Conservation (phyloP, 2,888 invertebrate species). For the Mylabris sibirica region DNA sequence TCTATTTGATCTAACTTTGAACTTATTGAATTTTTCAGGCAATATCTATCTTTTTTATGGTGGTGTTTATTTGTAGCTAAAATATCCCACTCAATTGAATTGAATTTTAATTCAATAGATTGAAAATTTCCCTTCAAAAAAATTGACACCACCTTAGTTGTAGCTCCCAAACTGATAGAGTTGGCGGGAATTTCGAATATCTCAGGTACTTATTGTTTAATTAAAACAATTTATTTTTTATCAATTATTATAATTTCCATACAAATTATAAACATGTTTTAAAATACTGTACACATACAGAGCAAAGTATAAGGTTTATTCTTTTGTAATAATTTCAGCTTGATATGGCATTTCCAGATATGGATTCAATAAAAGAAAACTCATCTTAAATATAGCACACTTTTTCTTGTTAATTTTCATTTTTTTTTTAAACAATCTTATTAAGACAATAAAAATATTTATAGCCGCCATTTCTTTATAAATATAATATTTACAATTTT, state of each 20-base stretch:
- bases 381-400: conserved; percentile 56
- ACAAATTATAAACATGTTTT: conserved; percentile 84
- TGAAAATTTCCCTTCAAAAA: no score
- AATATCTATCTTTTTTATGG: no score
- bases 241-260: conserved; percentile 74
- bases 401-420: conserved; percentile 19
- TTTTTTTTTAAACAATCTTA: conserved; percentile 49
- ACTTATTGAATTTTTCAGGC: no score
- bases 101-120: no score
- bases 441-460: conserved; percentile 56
- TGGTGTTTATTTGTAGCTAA: no score
- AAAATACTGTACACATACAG: conserved; percentile 79
- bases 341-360: conserved; percentile 63
- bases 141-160: no score
- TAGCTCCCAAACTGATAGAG: neutral
- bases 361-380: conserved; percentile 54
- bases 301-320: conserved; percentile 59
- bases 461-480: conserved; percentile 58
- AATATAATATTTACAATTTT: conserved; percentile 55
- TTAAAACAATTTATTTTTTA: conserved; percentile 36
- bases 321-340: conserved; percentile 48
- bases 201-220: no score
- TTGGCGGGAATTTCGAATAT: neutral
- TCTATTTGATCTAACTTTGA: no score
- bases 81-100: no score